These are phyloP conservation scores for Herminia tarsipennalis DNA, from an alignment of 2,888 invertebrate genomes.

Conservation along the genomic window DNA sequence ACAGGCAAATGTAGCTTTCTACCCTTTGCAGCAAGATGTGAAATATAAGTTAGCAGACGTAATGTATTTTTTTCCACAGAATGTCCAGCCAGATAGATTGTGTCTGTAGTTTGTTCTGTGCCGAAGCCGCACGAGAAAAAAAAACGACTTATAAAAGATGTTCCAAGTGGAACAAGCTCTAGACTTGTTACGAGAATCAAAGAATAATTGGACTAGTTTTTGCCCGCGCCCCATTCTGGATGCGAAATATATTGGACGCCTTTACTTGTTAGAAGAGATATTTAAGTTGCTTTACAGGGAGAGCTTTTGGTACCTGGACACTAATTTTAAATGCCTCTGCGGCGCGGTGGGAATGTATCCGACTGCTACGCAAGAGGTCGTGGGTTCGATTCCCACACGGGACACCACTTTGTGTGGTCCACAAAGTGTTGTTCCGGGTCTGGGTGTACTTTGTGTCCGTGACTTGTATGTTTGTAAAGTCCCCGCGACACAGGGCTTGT, in stretches of 20 bases:
- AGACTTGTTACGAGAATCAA: conserved; percentile 36
- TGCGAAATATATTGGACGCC: conserved; percentile 10
- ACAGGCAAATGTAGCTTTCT: too few relatives aligned
- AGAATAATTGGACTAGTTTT: conserved; percentile 45
- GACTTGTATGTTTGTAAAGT: too few relatives aligned
- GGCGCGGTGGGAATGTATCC: not conserved
- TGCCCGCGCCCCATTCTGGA: conserved; percentile 27
- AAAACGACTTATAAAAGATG: conserved; percentile 29
- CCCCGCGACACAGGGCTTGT: too few relatives aligned
- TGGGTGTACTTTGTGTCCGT: too few relatives aligned
- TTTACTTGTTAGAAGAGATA: conserved; percentile 11
- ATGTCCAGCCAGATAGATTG: conserved; percentile 22
- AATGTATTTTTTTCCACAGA: conserved; percentile 15
- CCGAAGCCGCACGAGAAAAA: conserved; percentile 31
- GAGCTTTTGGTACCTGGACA: not conserved
- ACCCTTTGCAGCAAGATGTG: too few relatives aligned
- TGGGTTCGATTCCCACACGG: too few relatives aligned
- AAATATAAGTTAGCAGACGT: not conserved
- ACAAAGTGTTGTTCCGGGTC: too few relatives aligned
- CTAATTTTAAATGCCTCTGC: not conserved
- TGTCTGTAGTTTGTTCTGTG: too few relatives aligned
- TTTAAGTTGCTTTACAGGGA: conserved; percentile 5
- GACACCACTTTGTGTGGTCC: too few relatives aligned
- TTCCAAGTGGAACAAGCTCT: conserved; percentile 29
- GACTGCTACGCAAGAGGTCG: too few relatives aligned